Conservation (phyloP, 2,113 vertebrate genomes). For the Eurystomus gularis region DNA sequence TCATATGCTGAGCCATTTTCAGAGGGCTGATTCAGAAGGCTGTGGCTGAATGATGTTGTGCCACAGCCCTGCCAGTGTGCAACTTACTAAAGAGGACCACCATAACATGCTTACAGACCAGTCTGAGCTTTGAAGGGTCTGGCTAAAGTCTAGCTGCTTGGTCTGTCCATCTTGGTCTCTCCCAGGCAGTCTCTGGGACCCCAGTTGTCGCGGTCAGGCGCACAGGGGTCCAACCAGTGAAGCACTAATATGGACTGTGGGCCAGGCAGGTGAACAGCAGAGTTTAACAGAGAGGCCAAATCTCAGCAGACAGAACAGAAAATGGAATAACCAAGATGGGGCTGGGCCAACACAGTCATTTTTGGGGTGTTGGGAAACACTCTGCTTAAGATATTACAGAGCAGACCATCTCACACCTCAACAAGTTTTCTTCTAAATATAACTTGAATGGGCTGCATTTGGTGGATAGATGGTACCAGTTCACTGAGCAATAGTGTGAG, state of each 20-base stretch:
- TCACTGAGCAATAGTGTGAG: not conserved
- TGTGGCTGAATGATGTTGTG: not conserved
- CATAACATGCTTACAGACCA: not conserved
- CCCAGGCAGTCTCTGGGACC: not conserved
- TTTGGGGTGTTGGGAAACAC: not conserved
- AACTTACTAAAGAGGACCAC: not conserved
- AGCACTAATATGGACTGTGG: not conserved
- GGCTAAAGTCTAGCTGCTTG: not conserved
- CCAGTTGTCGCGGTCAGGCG: too few relatives aligned
- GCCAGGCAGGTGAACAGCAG: not conserved
- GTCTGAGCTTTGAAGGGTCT: not conserved
- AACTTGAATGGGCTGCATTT: not conserved
- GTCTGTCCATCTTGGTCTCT: not conserved
- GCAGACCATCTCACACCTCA: not conserved
- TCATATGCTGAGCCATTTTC: not conserved
- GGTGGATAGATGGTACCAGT: not conserved
- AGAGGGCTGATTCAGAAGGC: not conserved
- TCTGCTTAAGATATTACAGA: not conserved
- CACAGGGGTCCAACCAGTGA: too few relatives aligned
- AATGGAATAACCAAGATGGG: not conserved
- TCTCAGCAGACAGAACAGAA: not conserved
- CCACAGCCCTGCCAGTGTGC: not conserved
- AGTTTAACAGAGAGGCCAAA: not conserved
- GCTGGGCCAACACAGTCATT: not conserved
- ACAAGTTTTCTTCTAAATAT: not conserved